A percentile compares a stretch with the other conserved stretches of the same genome.
Evolutionary conservation across 2,888 invertebrate species (phyloP).

Genomic region (Drosophila quasianomalipes): DNA sequence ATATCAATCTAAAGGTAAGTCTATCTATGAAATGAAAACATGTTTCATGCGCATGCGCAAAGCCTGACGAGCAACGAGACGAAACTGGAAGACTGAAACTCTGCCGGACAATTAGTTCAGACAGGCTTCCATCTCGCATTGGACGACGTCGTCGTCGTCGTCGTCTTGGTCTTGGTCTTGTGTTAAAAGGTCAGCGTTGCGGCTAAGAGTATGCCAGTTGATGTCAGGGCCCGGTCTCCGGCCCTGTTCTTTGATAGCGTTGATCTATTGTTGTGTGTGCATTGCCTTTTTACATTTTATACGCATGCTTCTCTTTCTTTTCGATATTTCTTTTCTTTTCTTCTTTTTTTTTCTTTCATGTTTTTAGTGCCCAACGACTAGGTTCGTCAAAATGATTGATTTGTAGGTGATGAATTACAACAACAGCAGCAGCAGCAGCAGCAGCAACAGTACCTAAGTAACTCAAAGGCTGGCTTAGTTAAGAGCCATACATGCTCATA

Average conservation of each 20-base stretch:
- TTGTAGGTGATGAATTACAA: slow-evolving; percentile 85
- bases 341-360: slow-evolving; percentile 37
- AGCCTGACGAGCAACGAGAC: slow-evolving; percentile 53
- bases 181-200: slow-evolving; percentile 75
- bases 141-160: not conserved
- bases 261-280: slow-evolving; percentile 74
- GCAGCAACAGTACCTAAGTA: slow-evolving; percentile 19
- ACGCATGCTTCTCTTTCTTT: slow-evolving; percentile 50
- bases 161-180: slow-evolving; percentile 33
- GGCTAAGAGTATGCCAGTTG: slow-evolving; percentile 50
- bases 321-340: slow-evolving; percentile 27
- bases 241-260: slow-evolving; percentile 66
- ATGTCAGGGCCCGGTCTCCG: slow-evolving; percentile 22
- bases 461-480: slow-evolving; percentile 70
- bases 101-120: slow-evolving; percentile 75
- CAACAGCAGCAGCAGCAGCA: slow-evolving; percentile 55
- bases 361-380: slow-evolving; percentile 68
- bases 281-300: slow-evolving; percentile 72
- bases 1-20: slow-evolving; percentile 61
- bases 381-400: slow-evolving; percentile 85
- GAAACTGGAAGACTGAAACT: slow-evolving; percentile 38
- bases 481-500: slow-evolving; percentile 58
- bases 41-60: slow-evolving; percentile 74
- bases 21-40: slow-evolving; percentile 73
- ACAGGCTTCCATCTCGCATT: slow-evolving; percentile 71